Conservation (phyloP, 2,888 invertebrate genomes). For the Scelioninae gen. 1 region DNA sequence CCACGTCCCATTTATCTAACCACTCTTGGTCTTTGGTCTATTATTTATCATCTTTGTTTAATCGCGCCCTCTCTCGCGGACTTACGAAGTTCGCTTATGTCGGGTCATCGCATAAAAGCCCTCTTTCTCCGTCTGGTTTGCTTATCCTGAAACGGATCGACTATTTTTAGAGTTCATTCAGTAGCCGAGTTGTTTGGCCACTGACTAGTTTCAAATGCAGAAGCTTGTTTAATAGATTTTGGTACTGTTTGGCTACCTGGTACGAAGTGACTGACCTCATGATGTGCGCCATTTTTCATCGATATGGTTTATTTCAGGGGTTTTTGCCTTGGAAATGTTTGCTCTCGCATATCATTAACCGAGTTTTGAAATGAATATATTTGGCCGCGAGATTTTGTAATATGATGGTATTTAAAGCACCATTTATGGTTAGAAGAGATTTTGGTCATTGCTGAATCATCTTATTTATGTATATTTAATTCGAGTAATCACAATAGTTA, state of each 20-base stretch:
- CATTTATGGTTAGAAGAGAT: too few species aligned
- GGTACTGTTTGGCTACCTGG: too few species aligned
- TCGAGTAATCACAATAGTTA: too few species aligned
- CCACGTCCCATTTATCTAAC: conserved; percentile 58
- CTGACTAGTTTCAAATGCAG: too few species aligned
- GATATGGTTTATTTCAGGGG: not conserved
- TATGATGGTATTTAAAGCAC: too few species aligned
- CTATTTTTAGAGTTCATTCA: conserved; percentile 49
- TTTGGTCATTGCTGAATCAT: too few species aligned
- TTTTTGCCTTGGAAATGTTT: not conserved
- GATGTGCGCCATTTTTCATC: too few species aligned
- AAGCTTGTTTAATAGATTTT: too few species aligned
- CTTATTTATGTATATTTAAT: too few species aligned
- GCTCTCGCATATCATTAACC: conserved; percentile 32
- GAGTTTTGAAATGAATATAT: conserved; percentile 12
- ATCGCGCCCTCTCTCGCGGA: conserved; percentile 21
- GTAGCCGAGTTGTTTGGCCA: not conserved
- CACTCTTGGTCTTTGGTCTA: conserved; percentile 33
- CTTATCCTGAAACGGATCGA: conserved; percentile 9
- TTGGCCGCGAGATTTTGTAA: too few species aligned
- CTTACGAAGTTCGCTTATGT: conserved; percentile 4
- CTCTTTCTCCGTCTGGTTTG: not conserved
- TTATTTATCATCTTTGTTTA: conserved; percentile 62
- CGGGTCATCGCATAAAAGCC: conserved; percentile 1
- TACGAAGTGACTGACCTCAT: too few species aligned